phyloP scores from a whole-genome alignment of 2,113 vertebrate species.

The Chrysemys picta region DNA sequence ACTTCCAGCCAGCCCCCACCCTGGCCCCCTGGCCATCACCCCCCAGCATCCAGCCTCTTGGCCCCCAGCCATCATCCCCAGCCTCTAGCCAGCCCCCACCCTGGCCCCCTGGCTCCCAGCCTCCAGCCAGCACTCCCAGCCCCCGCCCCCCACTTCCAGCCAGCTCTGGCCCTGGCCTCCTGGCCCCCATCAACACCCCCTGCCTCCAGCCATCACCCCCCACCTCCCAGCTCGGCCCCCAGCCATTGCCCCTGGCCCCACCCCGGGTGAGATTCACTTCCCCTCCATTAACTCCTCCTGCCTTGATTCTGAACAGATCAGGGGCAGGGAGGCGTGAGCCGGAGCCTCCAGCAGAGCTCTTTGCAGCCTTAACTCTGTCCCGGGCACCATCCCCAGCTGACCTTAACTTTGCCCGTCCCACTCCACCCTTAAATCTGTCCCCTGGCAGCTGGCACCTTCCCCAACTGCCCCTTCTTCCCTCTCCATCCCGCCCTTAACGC shows the following conservation, averaged over 20 bases:
- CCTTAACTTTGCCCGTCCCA: not conserved
- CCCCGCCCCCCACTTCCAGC: not conserved
- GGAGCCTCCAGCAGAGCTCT: not conserved
- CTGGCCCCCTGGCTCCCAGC: not conserved
- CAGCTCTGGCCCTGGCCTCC: no score
- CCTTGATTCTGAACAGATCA: not conserved
- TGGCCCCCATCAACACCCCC: no score
- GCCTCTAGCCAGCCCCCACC: no score
- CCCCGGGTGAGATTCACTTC: not conserved
- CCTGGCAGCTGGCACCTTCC: no score
- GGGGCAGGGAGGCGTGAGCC: not conserved
- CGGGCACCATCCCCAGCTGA: not conserved
- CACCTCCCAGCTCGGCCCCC: no score
- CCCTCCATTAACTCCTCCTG: not conserved
- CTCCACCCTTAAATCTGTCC: not conserved
- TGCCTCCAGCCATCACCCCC: no score
- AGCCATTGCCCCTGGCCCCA: not conserved
- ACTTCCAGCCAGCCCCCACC: no score
- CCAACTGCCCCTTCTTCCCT: no score
- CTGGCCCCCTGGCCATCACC: no score
- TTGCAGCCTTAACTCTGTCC: not conserved
- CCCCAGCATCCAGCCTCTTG: not conserved
- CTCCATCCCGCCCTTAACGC: no score
- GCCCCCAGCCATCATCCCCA: not conserved
- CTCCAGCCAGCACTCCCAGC: no score